Conservation (phyloP, 2,888 invertebrate species). For the Pemphredon lugubris region DNA sequence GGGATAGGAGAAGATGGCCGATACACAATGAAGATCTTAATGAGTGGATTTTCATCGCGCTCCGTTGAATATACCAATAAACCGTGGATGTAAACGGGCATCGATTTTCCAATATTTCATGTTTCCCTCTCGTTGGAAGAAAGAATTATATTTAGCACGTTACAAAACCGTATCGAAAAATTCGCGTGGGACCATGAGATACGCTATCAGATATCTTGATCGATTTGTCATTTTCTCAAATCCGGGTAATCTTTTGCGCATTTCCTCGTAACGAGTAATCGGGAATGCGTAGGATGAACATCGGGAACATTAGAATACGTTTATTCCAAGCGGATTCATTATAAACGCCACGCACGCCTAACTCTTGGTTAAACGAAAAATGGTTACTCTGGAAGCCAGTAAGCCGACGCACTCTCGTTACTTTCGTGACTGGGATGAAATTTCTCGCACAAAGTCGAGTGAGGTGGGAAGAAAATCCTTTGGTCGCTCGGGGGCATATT, state of each 20-base stretch:
- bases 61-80: neutral
- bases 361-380: conserved; percentile 59
- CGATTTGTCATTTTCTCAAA: too few relatives aligned
- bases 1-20: conserved; percentile 39
- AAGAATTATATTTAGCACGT: too few relatives aligned
- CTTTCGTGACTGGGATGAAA: conserved; percentile 27
- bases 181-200: too few relatives aligned
- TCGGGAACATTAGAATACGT: conserved; percentile 51
- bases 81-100: neutral
- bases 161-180: neutral
- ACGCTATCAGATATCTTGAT: too few relatives aligned
- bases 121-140: too few relatives aligned
- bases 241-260: too few relatives aligned
- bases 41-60: conserved; percentile 21
- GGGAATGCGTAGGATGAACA: too few relatives aligned
- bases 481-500: neutral
- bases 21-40: conserved; percentile 52
- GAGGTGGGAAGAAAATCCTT: neutral
- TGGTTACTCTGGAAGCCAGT: conserved; percentile 43
- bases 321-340: conserved; percentile 46
- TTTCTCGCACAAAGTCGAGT: neutral
- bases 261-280: too few relatives aligned
- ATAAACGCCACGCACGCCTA: conserved; percentile 50
- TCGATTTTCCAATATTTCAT: too few relatives aligned
- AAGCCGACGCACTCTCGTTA: conserved; percentile 30